These are phyloP conservation scores for Acyrthosiphon pisum DNA, from an alignment of 1,140 invertebrate species.

Conservation along the genomic window DNA sequence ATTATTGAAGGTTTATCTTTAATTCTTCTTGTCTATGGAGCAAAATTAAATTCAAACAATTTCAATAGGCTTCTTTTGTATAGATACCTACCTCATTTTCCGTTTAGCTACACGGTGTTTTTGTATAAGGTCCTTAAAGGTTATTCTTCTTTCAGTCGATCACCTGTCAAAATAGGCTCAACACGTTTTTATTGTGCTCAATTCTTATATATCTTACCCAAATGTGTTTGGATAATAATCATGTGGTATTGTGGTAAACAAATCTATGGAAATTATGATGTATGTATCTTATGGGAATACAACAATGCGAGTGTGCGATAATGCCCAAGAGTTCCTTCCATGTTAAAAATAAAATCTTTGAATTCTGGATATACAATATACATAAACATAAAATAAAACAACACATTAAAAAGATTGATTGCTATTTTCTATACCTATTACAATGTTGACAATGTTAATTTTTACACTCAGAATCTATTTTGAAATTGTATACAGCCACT, in stretches of 20 bases:
- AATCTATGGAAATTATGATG: neutral
- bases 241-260: neutral
- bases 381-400: neutral
- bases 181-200: neutral
- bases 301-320: neutral
- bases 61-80: neutral
- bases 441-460: neutral
- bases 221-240: neutral
- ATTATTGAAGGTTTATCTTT: neutral
- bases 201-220: neutral
- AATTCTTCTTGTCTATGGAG: neutral
- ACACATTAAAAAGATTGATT: neutral
- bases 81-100: neutral
- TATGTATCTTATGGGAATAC: neutral
- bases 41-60: constrained; percentile 19
- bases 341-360: neutral
- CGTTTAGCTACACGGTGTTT: neutral
- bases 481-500: neutral
- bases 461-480: neutral
- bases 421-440: neutral
- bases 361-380: neutral
- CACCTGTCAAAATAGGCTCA: constrained; percentile 12
- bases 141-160: constrained; percentile 16
- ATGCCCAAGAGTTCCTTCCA: neutral
- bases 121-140: neutral